Percentiles rank a stretch among this genome's conserved stretches.
These are phyloP conservation scores for Ptychoptera albimana DNA, from an alignment of 2,888 invertebrate genomes.

Conservation along the genomic window DNA sequence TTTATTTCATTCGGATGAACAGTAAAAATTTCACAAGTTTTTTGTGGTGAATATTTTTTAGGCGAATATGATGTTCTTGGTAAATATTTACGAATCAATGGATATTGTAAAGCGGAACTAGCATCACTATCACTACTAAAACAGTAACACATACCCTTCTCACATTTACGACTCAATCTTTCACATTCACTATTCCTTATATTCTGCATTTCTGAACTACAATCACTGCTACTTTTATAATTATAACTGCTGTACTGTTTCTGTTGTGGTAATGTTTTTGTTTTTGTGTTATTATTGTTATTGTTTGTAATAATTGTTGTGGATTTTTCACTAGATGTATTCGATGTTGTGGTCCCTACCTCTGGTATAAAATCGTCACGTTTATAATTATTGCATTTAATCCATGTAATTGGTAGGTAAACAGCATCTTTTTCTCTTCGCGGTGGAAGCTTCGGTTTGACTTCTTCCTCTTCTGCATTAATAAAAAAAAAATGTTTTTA, in stretches of 20 bases:
- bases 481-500: no score
- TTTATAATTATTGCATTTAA: no score
- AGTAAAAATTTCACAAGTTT: no score
- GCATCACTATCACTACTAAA: slow-evolving; percentile 29
- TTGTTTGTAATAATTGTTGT: background rate
- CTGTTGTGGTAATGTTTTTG: background rate
- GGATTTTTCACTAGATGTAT: background rate
- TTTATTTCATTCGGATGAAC: no score
- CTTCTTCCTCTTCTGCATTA: no score
- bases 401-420: no score
- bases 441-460: no score
- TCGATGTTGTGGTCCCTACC: background rate
- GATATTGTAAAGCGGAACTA: no score
- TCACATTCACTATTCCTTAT: slow-evolving; percentile 11
- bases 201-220: slow-evolving; percentile 9
- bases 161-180: slow-evolving; percentile 21
- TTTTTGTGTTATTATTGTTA: background rate
- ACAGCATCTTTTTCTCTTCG: no score
- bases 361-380: background rate
- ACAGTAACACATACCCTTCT: slow-evolving; percentile 28
- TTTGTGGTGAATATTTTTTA: no score
- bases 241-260: background rate
- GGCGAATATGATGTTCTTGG: no score
- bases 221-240: background rate
- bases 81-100: no score